Conservation (phyloP, 2,113 vertebrate species). For the Actenoides lindsayi region DNA sequence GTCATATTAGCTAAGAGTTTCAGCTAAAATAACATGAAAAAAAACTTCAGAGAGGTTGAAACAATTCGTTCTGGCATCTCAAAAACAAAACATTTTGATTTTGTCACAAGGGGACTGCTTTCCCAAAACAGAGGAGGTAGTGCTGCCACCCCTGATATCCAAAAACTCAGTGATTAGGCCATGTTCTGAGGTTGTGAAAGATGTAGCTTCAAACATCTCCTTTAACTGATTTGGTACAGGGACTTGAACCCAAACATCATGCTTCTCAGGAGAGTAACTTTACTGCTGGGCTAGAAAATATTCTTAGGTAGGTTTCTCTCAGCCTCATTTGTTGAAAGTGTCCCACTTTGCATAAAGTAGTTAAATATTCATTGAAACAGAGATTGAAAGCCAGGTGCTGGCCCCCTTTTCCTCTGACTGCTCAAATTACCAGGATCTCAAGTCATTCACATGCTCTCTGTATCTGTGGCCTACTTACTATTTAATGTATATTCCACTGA, state of each 20-base stretch:
- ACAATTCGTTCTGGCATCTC: slow-evolving; percentile 68
- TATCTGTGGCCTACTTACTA: slow-evolving; percentile 59
- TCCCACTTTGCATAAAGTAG: slow-evolving; percentile 53
- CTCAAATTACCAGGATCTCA: slow-evolving; percentile 47
- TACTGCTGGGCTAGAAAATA: slow-evolving; percentile 54
- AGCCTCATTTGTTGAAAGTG: slow-evolving; percentile 42
- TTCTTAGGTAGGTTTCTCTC: slow-evolving; percentile 38
- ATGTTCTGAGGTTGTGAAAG: slow-evolving; percentile 31
- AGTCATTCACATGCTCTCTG: slow-evolving; percentile 24
- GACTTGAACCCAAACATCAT: slow-evolving; percentile 38
- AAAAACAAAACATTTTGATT: slow-evolving; percentile 58
- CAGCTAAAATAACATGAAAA: slow-evolving; percentile 62
- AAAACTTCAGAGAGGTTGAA: slow-evolving; percentile 62
- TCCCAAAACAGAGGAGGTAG: slow-evolving; percentile 62
- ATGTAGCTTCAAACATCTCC: slow-evolving; percentile 53
- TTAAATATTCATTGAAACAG: slow-evolving; percentile 65
- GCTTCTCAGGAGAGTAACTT: slow-evolving; percentile 54
- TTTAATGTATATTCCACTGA: slow-evolving; percentile 18
- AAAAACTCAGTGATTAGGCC: slow-evolving; percentile 52
- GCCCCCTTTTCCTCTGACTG: slow-evolving; percentile 51
- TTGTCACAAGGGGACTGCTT: slow-evolving; percentile 68
- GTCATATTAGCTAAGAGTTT: slow-evolving; percentile 59
- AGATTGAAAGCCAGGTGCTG: slow-evolving; percentile 58
- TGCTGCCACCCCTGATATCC: slow-evolving; percentile 61
- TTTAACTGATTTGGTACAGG: slow-evolving; percentile 44